Evolutionary conservation across 2,113 vertebrate genomes (phyloP).

Genomic region (Rhodinocichla rosea): DNA sequence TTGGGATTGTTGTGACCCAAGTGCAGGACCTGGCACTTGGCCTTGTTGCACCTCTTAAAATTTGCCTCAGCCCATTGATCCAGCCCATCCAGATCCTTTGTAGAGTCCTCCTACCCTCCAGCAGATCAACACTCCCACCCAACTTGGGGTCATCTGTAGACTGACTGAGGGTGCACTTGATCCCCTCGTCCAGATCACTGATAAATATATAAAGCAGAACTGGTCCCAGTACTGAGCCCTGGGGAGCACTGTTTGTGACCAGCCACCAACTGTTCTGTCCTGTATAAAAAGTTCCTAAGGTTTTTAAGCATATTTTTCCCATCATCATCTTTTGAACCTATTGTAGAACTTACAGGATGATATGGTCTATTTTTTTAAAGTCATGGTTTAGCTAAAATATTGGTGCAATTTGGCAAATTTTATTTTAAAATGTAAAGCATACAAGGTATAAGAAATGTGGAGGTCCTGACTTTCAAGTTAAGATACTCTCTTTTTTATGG

Average conservation of each 20-base stretch:
- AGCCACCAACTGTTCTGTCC: background rate
- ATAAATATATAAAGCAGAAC: background rate
- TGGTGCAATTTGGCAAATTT: background rate
- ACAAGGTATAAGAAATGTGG: background rate
- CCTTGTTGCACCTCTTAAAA: background rate
- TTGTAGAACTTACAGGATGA: background rate
- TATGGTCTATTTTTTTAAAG: background rate
- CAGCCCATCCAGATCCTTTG: background rate
- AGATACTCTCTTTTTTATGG: background rate
- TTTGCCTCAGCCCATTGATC: background rate
- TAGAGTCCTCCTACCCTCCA: background rate
- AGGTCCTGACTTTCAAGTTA: background rate
- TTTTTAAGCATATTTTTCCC: background rate
- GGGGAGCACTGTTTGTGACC: background rate
- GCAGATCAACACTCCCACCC: background rate
- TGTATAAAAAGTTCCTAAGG: background rate
- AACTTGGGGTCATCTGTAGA: background rate
- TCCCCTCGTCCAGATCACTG: background rate
- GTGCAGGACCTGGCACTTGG: background rate
- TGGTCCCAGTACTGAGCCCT: background rate
- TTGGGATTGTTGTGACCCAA: background rate
- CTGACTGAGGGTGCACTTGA: background rate
- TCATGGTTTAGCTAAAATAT: background rate
- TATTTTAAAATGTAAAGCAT: background rate
- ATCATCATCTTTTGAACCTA: background rate